Evolutionary conservation across 2,888 invertebrate species (phyloP), one percentile per base, ranked within the genome.

Genomic region (Ryuthela nishihirai): DNA sequence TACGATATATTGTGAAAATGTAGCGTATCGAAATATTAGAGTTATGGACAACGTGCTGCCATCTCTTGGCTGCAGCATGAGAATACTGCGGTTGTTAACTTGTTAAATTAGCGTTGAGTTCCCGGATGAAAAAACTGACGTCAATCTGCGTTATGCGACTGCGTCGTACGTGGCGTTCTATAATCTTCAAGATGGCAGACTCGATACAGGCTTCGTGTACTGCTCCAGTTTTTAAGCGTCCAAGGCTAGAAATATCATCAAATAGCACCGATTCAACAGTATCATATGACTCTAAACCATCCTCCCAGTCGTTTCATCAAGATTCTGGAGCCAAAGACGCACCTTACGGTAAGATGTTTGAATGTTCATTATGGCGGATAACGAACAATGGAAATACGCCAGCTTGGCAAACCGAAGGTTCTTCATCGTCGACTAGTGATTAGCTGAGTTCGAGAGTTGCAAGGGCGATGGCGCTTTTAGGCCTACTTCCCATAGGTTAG

Each of bases 181-280:
- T 49, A 48, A 48, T 36, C 39, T 45, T 45, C 54, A 60, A 60
- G 60, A 60, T 60, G 60, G 60, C 60, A 12, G 60, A 60, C 45
- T 54, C 54, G 17, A 5, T 54, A 32, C 54, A 42, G 26, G 29
- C 60, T 45, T 60, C 60, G 7, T 60, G 54, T 50, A 38, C 60
- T 18, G 54, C 60, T 54, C 60, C 60, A 17, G 49, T 54, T 42
- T 54, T 54, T 25, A 60, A 60, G 36, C 49, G 60, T 42, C 60
- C 60, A 23, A 34, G 60, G 20, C 49, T 60, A 5, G 60, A 60
- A 40, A 52, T 40, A 49, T 46, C 49, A 17, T 42, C 54, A 38
- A 45, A 48, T 17, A 48, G 41, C 17, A 41, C 41, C 20, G 54
- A 50, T 26, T 43, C 49, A 17, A 36, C 50, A 20, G 46, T 50